Base-by-base conservation (phyloP, 1,140 invertebrate species). In the Bemisia tabaci region DNA sequence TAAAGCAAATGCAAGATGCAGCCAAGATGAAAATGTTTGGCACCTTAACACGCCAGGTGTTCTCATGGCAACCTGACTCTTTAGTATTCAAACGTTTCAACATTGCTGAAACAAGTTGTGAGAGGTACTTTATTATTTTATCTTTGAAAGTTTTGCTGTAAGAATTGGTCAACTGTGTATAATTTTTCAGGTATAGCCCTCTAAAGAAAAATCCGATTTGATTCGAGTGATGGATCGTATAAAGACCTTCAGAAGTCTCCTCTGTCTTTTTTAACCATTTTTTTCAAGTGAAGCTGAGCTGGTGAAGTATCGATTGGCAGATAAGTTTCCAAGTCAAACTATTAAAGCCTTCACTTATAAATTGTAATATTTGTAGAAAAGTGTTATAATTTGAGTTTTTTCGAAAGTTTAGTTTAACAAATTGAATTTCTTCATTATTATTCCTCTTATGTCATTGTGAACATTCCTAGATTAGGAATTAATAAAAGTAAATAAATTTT, bases 71-170 rank as follows among this genome's bases (percentile, higher is more conserved):
- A 71, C 97, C 97, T 1, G 84, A 87, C 64, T 80, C 85, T 64
- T 73, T 96, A 21, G 79, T 99, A 0, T 98, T 92, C 74, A 93
- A 93, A 74, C 80, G 95, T 59, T 98, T 98, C 74, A 98, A 99
- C 76, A 87, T 99, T 12, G 89, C 94, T 0, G 89, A 97, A 78
- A 92, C 94, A 60, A 65, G 33, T 48, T n/a, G n/a, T n/a, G 68
- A 65, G 65, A 79, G 76, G 1, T 80, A 79, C 62, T 83, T 60
- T 21, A 66, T 62, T 39, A 22, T 58, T 60, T 65, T 59, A 64
- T 65, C 27, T 59, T 25, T 62, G 9, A 27, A 67, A 25, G 39
- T 1, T 22, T 12, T 22, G 63, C 21, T 1, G 33, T 62, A 12
- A 62, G 22, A 12, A 11, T n/a, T n/a, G 60, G 39, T 25, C 60